These are phyloP conservation scores for Macropus fuliginosus DNA, from an alignment of 2,797 vertebrate species.

Conservation along the genomic window DNA sequence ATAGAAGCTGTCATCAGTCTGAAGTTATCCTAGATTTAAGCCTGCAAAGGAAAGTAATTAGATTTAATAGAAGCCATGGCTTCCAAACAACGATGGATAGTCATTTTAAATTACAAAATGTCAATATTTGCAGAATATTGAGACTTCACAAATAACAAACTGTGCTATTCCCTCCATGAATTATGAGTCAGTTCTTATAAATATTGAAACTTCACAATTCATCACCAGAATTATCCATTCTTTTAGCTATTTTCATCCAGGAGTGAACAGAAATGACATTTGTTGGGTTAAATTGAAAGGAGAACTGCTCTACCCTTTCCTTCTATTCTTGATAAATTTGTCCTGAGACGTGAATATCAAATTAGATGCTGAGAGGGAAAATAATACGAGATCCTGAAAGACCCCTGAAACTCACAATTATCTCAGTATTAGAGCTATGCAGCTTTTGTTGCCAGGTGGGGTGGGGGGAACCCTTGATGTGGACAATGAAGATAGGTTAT, in stretches of 20 bases:
- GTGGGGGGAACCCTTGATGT: background rate
- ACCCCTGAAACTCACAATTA: conserved; percentile 50
- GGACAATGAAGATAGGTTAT: conserved; percentile 4
- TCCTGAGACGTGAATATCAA: conserved; percentile 52
- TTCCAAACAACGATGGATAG: conserved; percentile 59
- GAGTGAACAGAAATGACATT: conserved; percentile 60
- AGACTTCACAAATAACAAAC: conserved; percentile 67
- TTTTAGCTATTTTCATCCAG: conserved; percentile 56
- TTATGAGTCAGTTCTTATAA: conserved; percentile 58
- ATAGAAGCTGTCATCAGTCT: conserved; percentile 59
- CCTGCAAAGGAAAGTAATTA: conserved; percentile 66
- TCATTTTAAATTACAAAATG: conserved; percentile 73
- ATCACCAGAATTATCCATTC: conserved; percentile 63
- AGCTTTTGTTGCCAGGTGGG: conserved; percentile 5
- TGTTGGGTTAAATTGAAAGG: conserved; percentile 44
- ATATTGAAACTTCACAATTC: conserved; percentile 71
- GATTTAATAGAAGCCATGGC: conserved; percentile 44
- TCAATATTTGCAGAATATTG: conserved; percentile 67
- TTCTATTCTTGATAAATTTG: conserved; percentile 66
- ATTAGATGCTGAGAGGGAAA: conserved; percentile 58
- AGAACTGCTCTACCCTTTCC: conserved; percentile 48
- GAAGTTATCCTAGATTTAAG: conserved; percentile 58
- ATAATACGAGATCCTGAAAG: conserved; percentile 59
- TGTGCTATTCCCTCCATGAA: conserved; percentile 48
- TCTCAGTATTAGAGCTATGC: conserved; percentile 44